A percentile compares a stretch with the other conserved stretches of the same genome.
These are phyloP conservation scores for Macropis europaea DNA, from an alignment of 2,888 invertebrate genomes.

Conservation along the genomic window DNA sequence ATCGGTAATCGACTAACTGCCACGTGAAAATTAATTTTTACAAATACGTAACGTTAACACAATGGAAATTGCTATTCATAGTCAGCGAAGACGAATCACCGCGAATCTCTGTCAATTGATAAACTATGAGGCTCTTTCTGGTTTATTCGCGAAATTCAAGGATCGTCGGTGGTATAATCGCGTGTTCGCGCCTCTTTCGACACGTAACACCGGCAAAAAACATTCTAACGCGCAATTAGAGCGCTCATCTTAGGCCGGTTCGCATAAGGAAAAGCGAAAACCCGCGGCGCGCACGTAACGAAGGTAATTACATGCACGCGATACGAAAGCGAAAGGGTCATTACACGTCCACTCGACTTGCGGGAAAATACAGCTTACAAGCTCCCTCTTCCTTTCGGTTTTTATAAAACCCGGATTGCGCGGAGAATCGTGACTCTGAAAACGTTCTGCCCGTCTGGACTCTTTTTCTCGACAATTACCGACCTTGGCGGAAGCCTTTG, in stretches of 20 bases:
- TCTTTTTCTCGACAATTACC: not conserved
- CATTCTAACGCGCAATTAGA: slow-evolving; percentile 42
- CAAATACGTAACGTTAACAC: too few species aligned
- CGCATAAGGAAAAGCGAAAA: slow-evolving; percentile 33
- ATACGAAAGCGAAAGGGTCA: slow-evolving; percentile 50
- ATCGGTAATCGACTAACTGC: too few species aligned
- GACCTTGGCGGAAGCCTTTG: not conserved
- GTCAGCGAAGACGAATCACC: too few species aligned
- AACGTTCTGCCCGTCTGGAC: not conserved
- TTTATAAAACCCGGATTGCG: slow-evolving; percentile 1
- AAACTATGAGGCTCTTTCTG: too few species aligned
- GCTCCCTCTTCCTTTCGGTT: not conserved
- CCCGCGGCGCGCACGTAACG: slow-evolving; percentile 37
- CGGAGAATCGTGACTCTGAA: not conserved
- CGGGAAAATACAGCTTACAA: slow-evolving; percentile 21
- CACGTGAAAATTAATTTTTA: too few species aligned
- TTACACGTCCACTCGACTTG: slow-evolving; percentile 30
- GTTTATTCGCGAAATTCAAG: too few species aligned
- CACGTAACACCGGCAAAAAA: not conserved
- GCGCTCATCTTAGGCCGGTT: slow-evolving; percentile 29
- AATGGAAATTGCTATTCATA: too few species aligned
- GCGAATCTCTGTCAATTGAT: too few species aligned
- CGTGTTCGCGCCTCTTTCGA: too few species aligned
- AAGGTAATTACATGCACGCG: slow-evolving; percentile 55
- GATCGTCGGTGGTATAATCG: too few species aligned